phyloP scores from a whole-genome alignment of 2,113 vertebrate species.

The Phaetusa simplex region DNA sequence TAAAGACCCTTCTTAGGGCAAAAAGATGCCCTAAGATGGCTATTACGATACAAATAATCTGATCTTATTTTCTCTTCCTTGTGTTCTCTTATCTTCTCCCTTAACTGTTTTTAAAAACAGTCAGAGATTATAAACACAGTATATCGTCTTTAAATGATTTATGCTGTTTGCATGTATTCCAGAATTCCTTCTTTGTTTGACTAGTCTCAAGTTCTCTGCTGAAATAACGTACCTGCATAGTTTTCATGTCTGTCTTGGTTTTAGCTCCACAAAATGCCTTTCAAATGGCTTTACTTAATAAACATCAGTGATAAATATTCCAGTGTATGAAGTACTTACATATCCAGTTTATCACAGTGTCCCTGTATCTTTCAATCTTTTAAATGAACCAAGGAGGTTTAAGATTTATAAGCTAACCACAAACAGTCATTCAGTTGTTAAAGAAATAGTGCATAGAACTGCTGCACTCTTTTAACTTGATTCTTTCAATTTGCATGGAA shows the following conservation, averaged over 20 bases:
- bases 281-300: background rate
- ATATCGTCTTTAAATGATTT: background rate
- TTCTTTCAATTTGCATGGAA: background rate
- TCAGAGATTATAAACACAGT: background rate
- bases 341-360: background rate
- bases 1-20: background rate
- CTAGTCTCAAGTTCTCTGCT: background rate
- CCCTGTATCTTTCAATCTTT: background rate
- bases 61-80: background rate
- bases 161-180: background rate
- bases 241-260: background rate
- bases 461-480: background rate
- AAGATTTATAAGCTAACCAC: background rate
- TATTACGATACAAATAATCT: background rate
- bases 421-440: background rate
- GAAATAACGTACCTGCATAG: background rate
- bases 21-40: background rate
- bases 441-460: background rate
- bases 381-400: background rate
- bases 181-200: slow-evolving; percentile 25
- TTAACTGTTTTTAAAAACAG: background rate
- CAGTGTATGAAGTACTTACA: background rate
- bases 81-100: background rate
- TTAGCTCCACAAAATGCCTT: background rate
- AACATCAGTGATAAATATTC: background rate